phyloP scores from a whole-genome alignment of 1,140 invertebrate species.

The Dinoponera quadriceps region DNA sequence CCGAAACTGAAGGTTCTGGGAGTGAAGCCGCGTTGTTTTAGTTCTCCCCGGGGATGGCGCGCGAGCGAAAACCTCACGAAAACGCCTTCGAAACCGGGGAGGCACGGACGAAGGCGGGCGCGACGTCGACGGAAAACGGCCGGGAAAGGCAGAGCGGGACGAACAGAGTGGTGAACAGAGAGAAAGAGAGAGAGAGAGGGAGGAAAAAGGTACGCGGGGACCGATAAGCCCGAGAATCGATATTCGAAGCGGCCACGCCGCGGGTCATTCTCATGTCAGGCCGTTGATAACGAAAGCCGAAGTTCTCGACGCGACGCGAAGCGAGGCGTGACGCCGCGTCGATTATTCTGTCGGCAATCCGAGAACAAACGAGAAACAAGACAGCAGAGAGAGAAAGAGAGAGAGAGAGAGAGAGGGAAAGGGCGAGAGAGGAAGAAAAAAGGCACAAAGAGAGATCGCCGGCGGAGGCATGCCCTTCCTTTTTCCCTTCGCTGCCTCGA shows the following conservation, averaged over 20 bases:
- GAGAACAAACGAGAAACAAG: not conserved
- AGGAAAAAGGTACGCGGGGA: slow-evolving; percentile 45
- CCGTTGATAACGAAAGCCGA: slow-evolving; percentile 34
- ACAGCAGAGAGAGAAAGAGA: not conserved
- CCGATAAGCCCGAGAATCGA: slow-evolving; percentile 71
- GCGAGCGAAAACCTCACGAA: slow-evolving; percentile 68
- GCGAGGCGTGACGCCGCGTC: slow-evolving; percentile 31
- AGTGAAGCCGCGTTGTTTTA: slow-evolving; percentile 69
- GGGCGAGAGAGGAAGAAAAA: not conserved
- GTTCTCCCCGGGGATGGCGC: slow-evolving; percentile 63
- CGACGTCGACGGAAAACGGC: slow-evolving; percentile 14
- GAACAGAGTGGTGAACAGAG: slow-evolving; percentile 9
- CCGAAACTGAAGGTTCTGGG: slow-evolving; percentile 61
- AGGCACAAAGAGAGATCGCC: slow-evolving; percentile 5
- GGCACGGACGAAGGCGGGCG: not conserved
- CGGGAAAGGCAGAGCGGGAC: not conserved
- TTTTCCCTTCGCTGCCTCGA: slow-evolving; percentile 24
- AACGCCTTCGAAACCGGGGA: slow-evolving; percentile 52
- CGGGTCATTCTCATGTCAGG: slow-evolving; percentile 62
- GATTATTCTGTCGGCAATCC: slow-evolving; percentile 37
- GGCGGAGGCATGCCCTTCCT: slow-evolving; percentile 1
- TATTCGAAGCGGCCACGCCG: slow-evolving; percentile 65
- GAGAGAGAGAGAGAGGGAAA: not conserved
- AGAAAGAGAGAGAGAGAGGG: not conserved
- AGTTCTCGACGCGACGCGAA: slow-evolving; percentile 30